Evolutionary conservation across 2,113 vertebrate species (phyloP).

Genomic region (Smithornis capensis): DNA sequence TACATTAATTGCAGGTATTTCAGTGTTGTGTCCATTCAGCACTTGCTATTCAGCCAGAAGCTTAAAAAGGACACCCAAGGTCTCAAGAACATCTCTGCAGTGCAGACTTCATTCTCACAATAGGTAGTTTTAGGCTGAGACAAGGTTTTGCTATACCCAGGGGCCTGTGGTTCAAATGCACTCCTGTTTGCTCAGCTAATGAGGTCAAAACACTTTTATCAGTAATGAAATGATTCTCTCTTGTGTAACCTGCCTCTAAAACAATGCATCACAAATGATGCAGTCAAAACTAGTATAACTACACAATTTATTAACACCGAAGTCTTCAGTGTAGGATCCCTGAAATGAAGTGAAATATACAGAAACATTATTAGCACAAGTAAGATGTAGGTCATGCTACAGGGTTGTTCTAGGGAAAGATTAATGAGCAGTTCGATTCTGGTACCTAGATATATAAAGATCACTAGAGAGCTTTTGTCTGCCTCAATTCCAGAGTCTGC

Average conservation of each 20-base stretch:
- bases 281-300: not conserved
- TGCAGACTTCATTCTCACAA: not conserved
- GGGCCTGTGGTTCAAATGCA: constrained; percentile 14
- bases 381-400: constrained; percentile 46
- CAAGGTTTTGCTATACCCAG: constrained; percentile 17
- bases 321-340: not conserved
- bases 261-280: not conserved
- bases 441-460: constrained; percentile 39
- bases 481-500: not conserved
- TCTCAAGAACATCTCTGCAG: not conserved
- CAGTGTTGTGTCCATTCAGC: not conserved
- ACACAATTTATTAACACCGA: not conserved
- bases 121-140: constrained; percentile 2
- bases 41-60: constrained; percentile 17
- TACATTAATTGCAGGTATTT: constrained; percentile 21
- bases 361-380: constrained; percentile 33
- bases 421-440: constrained; percentile 44
- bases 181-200: constrained; percentile 50
- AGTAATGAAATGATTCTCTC: constrained; percentile 28
- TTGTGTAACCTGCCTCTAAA: constrained; percentile 15
- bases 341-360: not conserved
- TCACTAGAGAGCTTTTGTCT: constrained; percentile 49
- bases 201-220: constrained; percentile 52
- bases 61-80: constrained; percentile 54
- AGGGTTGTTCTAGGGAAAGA: constrained; percentile 41